A percentile compares a stretch with the other conserved stretches of the same genome.
Evolutionary conservation across 37 sponge, comb jelly and placozoan species (phyloP).

Genomic region (Dysidea cf. avara): DNA sequence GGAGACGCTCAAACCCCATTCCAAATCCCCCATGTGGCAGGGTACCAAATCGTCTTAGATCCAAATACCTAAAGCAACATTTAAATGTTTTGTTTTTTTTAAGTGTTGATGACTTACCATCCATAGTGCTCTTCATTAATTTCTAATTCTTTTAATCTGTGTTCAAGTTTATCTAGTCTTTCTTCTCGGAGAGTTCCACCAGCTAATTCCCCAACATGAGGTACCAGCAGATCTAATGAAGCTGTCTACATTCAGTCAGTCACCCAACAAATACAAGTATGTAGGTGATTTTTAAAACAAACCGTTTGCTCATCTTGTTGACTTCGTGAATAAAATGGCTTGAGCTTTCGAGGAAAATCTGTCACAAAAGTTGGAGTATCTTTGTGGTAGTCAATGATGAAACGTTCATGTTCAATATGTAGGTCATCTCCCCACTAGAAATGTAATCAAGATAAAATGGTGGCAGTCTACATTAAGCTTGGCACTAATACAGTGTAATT

Average conservation of each 20-base stretch:
- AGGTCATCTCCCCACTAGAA: slow-evolving; percentile 78
- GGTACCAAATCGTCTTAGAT: slow-evolving; percentile 81
- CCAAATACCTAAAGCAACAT: slow-evolving; percentile 71
- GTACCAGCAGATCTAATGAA: slow-evolving; percentile 47
- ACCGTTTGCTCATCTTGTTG: slow-evolving; percentile 14
- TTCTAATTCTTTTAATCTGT: slow-evolving; percentile 8
- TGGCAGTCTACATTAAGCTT: no score
- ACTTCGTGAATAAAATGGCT: slow-evolving; percentile 82
- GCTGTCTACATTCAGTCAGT: no score
- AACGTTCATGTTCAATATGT: slow-evolving; percentile 69
- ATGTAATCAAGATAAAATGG: neutral
- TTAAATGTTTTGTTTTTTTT: neutral
- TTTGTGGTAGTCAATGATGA: slow-evolving; percentile 40
- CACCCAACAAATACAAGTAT: no score
- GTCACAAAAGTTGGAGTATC: slow-evolving; percentile 80
- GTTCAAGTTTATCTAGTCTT: slow-evolving; percentile 10
- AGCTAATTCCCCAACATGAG: slow-evolving; percentile 52
- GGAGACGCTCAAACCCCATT: slow-evolving; percentile 86
- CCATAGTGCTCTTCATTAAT: slow-evolving; percentile 18
- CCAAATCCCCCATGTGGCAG: slow-evolving; percentile 95
- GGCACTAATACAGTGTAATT: no score
- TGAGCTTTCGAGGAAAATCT: slow-evolving; percentile 72
- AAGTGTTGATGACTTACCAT: slow-evolving; percentile 12
- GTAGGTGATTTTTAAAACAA: no score
- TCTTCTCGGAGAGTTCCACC: slow-evolving; percentile 65